Evolutionary conservation across 2,797 vertebrate species (phyloP).

Genomic region (Enteromius unitaeniatus): DNA sequence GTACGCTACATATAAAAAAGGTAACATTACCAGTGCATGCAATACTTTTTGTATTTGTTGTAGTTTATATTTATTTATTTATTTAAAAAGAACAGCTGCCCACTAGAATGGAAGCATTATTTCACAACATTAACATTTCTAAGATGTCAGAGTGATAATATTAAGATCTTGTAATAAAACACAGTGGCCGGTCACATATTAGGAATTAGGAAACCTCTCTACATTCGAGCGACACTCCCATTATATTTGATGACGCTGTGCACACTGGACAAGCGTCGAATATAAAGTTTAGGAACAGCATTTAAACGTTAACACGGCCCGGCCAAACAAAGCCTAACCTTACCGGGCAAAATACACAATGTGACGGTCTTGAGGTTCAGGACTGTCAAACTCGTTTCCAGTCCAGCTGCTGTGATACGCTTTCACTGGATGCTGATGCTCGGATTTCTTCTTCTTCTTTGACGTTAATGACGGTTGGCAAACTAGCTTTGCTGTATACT

Average conservation of each 20-base stretch:
- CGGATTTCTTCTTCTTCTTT: neutral
- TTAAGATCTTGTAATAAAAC: conserved; percentile 1
- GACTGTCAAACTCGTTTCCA: neutral
- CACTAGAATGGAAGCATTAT: neutral
- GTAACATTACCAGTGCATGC: neutral
- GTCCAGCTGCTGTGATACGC: neutral
- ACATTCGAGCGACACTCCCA: neutral
- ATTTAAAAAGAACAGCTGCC: neutral
- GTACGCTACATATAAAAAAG: too few relatives aligned
- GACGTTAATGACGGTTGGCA: neutral
- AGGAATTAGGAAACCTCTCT: neutral
- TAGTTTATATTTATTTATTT: too few relatives aligned
- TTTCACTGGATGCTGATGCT: neutral
- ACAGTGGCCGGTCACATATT: neutral
- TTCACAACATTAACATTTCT: neutral
- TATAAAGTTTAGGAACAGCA: neutral
- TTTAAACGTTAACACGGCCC: neutral
- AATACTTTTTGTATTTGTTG: neutral
- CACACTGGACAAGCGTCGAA: neutral
- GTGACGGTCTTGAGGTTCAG: conserved; percentile 5
- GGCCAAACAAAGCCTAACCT: conserved; percentile 3
- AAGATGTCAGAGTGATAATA: neutral
- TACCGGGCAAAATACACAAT: conserved; percentile 17
- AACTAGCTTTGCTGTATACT: neutral
- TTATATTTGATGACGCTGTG: neutral